A percentile compares a stretch with the other conserved stretches of the same genome.
These are phyloP conservation scores for Anthonomus grandis DNA, from an alignment of 1,140 invertebrate genomes.

Conservation along the genomic window DNA sequence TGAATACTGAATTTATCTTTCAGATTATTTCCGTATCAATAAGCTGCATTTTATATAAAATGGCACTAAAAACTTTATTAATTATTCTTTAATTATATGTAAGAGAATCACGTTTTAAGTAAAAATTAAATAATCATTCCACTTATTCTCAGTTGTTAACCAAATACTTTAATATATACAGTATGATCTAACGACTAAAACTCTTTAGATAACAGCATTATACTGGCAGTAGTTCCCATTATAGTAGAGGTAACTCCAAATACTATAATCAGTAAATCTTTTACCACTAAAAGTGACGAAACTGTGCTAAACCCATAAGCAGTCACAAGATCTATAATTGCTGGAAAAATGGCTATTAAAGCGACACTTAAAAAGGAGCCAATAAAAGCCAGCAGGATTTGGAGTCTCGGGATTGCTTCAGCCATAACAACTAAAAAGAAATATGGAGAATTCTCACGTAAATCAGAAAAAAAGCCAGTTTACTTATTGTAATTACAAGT, in stretches of 20 bases:
- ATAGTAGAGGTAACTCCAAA: not conserved
- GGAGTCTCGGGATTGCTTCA: conserved; percentile 9
- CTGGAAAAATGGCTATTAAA: conserved; percentile 9
- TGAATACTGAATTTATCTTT: no score
- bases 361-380: conserved; percentile 12
- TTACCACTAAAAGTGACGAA: not conserved
- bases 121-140: no score
- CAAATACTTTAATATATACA: no score
- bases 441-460: not conserved
- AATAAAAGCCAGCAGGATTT: conserved; percentile 10
- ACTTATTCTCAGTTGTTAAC: no score
- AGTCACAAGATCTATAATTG: conserved; percentile 3
- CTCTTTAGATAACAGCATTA: conserved; percentile 2
- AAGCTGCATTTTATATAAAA: no score
- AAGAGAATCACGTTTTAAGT: no score
- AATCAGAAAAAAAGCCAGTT: not conserved
- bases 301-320: not conserved
- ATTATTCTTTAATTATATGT: no score
- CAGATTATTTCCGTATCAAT: no score
- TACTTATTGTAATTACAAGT: conserved; percentile 5
- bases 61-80: no score
- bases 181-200: not conserved
- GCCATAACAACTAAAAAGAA: conserved; percentile 10
- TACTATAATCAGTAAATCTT: conserved; percentile 4
- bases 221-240: conserved; percentile 2